These are phyloP conservation scores for Ischnura elegans DNA, from an alignment of 2,888 invertebrate genomes.

Conservation along the genomic window DNA sequence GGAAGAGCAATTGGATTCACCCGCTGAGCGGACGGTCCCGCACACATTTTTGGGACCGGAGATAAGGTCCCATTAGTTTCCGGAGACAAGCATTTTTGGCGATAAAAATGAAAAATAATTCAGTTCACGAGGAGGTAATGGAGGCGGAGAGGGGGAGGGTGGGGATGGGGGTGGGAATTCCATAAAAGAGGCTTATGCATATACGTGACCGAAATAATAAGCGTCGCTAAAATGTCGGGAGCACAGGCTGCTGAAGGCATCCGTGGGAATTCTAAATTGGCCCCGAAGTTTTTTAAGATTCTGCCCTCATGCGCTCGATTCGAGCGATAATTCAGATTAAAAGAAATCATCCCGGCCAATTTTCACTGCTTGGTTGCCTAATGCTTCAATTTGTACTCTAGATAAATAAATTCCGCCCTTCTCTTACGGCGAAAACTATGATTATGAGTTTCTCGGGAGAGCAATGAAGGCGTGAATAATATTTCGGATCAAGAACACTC, in stretches of 20 bases:
- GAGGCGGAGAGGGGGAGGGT: not conserved
- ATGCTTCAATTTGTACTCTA: not conserved
- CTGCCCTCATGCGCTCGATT: not conserved
- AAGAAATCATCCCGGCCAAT: not conserved
- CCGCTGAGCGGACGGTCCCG: not conserved
- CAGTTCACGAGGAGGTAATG: not conserved
- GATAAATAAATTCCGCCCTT: not conserved
- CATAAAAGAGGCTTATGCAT: constrained; percentile 6
- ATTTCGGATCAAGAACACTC: too few relatives aligned
- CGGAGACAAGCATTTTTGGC: not conserved
- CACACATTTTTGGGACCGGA: constrained; percentile 1
- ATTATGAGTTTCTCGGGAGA: not conserved
- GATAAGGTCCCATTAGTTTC: constrained; percentile 16
- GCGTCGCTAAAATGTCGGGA: not conserved
- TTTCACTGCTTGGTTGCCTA: not conserved
- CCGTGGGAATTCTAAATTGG: constrained; percentile 22
- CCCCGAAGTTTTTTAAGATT: not conserved
- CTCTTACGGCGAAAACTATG: not conserved
- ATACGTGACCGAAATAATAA: constrained; percentile 21
- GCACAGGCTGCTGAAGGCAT: not conserved
- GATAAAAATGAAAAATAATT: constrained; percentile 19
- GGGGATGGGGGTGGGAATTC: not conserved
- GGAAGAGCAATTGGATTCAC: not conserved
- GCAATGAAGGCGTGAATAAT: too few relatives aligned
- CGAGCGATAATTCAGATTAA: constrained; percentile 11